These are phyloP conservation scores for Threskiornis aethiopicus DNA, from an alignment of 2,797 vertebrate species.

Conservation along the genomic window DNA sequence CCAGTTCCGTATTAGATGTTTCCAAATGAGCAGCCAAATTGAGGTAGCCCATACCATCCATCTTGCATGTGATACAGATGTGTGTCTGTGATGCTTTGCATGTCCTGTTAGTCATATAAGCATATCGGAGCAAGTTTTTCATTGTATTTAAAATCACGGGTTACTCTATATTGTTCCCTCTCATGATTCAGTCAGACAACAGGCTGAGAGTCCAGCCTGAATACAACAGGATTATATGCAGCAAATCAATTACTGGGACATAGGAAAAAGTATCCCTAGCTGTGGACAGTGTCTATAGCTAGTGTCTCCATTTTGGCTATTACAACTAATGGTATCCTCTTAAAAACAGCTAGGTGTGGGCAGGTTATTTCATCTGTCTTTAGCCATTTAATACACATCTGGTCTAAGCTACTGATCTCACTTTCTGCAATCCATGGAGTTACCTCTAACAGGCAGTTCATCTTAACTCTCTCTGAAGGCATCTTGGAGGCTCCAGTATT, in stretches of 20 bases:
- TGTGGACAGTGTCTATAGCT: background rate
- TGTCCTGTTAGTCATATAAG: background rate
- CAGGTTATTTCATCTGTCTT: background rate
- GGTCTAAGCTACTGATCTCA: background rate
- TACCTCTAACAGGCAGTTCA: background rate
- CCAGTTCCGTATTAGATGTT: background rate
- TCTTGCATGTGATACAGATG: background rate
- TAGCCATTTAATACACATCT: background rate
- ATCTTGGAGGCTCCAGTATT: background rate
- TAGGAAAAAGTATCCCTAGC: background rate
- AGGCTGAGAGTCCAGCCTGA: background rate
- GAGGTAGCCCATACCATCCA: background rate
- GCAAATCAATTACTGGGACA: background rate
- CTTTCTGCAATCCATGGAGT: background rate
- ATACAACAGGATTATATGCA: too few relatives aligned
- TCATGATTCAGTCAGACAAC: background rate
- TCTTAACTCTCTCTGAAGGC: background rate
- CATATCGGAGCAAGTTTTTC: background rate
- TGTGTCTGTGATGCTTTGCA: background rate
- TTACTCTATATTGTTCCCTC: background rate
- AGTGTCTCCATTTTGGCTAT: background rate
- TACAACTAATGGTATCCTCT: background rate
- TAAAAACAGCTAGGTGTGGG: background rate
- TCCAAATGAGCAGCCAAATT: background rate
- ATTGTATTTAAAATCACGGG: background rate